A percentile compares a stretch with the other conserved stretches of the same genome.
These are phyloP conservation scores for Sphaerodactylus townsendi DNA, from an alignment of 2,113 vertebrate genomes.

Conservation along the genomic window DNA sequence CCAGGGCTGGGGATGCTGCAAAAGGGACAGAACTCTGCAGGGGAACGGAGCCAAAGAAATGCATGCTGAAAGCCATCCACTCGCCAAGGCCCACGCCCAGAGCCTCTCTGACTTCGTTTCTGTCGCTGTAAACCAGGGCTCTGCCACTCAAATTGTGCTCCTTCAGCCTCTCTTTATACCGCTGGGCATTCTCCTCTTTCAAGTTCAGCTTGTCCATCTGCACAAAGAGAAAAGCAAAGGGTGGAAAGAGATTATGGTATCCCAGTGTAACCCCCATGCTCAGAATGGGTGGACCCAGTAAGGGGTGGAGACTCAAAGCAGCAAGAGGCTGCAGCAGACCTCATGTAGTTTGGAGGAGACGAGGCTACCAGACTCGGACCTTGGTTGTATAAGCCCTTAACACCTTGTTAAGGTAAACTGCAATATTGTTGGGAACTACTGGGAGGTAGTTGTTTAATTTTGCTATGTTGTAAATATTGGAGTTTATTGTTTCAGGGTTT, in stretches of 20 bases:
- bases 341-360: no score
- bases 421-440: no score
- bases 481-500: no score
- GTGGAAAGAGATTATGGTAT: neutral
- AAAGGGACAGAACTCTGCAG: neutral
- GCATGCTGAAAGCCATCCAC: constrained; percentile 40
- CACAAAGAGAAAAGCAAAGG: neutral
- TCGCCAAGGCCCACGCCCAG: constrained; percentile 46
- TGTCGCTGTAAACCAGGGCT: constrained; percentile 36
- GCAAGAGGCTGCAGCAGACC: no score
- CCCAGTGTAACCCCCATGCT: no score
- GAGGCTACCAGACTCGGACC: no score
- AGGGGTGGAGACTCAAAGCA: no score
- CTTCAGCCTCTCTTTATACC: constrained; percentile 14
- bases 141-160: constrained; percentile 37
- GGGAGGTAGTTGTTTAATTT: no score
- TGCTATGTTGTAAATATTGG: no score
- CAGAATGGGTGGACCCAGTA: no score
- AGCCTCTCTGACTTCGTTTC: constrained; percentile 34
- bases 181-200: constrained; percentile 7
- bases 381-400: no score
- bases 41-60: constrained; percentile 33
- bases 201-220: constrained; percentile 41
- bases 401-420: no score
- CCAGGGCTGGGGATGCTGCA: neutral